Evolutionary conservation across 2,113 vertebrate genomes (phyloP), one percentile per base, ranked within the genome.

Genomic region (Carollia perspicillata): DNA sequence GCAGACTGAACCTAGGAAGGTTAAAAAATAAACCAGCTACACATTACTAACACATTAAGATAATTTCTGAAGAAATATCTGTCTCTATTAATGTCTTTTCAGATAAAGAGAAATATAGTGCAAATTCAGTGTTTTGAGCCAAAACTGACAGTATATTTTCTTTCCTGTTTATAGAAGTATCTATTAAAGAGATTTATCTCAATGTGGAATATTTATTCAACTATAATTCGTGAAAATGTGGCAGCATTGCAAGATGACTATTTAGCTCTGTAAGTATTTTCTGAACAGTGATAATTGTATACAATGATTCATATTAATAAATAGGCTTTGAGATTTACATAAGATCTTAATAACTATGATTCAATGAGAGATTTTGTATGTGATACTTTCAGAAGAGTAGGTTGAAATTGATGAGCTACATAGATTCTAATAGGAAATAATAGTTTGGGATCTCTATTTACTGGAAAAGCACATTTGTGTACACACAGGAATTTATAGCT

Each of bases 161-260:
- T 77, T 93, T 98, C 90, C 96, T 98, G 95, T 97, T 98, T 95
- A 96, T 98, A 99, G 99, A 98, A 98, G 98, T 99, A 99, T 95
- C 97, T 99, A 55, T 97, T 98, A 97, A 98, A 98, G 95, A 98
- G 97, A 98, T 97, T 99, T 84, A 97, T 68, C 75, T 98, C 98
- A 96, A 95, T 98, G 97, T 99, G 98, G 97, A 97, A 97, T 95
- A 97, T 96, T 94, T 98, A 98, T 97, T 97, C 98, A 97, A 93
- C 87, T 96, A 97, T 98, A 74, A 97, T 99, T 97, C 97, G 8
- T 95, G 92, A 98, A 96, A 97, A 98, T 92, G 3, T 96, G 60
- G 60, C 96, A 84, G 95, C 95, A 90, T 95, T 98, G 83, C 83
- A 97, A 92, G 97, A 97, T 95, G 96, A 98, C 53, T 96, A 97